Base-by-base conservation (phyloP, 1,140 invertebrate species). In the Tetramorium alpestre region DNA sequence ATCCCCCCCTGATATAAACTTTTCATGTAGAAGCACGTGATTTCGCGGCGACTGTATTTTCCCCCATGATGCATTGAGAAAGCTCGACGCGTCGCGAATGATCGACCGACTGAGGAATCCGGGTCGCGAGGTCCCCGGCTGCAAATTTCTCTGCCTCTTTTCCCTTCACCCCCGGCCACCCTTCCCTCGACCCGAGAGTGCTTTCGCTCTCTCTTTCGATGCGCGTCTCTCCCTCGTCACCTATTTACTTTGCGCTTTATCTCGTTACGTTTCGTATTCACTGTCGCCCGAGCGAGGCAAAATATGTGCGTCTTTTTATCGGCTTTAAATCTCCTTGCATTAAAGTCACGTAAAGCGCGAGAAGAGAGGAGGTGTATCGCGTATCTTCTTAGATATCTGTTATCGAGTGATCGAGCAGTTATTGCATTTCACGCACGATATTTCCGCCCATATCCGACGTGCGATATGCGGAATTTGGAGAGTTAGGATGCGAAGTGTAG, bases 31-130 rank as follows among this genome's bases (percentile, higher is more conserved):
- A 64, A 54, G 67, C 69, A 51, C 78, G 77, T 87, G 88, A 89
- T 89, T 89, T 70, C 70, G 69, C 80, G 47, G 69, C 62, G 85
- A 89, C 87, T 88, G 60, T 84, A 84, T 89, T 89, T 87, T 69
- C 69, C 49, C 76, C 77, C 64, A 54, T 84, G 78, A 84, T 87
- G 86, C 73, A 89, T 76, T 67, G 87, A 69, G 65, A 84, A 87
- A 87, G 88, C 86, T 81, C 85, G 87, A 70, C 87, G 75, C 67
- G 85, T 87, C 87, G 58, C 77, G 47, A 87, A 89, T 87, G 88
- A 89, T 89, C 77, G 88, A 82, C 87, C 65, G 87, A 67, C 70
- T 56, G 49, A 75, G 54, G 70, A 38, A 86, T 75, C 62, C 65
- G 75, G 80, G 67, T 60, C 60, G 56, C 67, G 54, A 75, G 73